A percentile compares a stretch with the other conserved stretches of the same genome.
Evolutionary conservation across 2,797 vertebrate genomes (phyloP).

Genomic region (Aphelocoma californica): DNA sequence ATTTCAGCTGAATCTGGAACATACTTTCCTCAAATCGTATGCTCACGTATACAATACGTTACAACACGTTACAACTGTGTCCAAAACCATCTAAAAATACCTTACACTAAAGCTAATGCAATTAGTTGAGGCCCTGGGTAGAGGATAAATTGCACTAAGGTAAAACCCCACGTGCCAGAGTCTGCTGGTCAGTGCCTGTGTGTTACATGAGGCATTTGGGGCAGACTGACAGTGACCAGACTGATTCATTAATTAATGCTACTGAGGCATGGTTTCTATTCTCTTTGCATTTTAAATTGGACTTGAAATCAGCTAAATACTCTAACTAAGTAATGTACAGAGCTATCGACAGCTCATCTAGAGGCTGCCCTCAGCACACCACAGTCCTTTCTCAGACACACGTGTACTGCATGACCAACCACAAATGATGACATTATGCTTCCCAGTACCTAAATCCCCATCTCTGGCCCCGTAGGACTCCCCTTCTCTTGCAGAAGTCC

Average conservation of each 20-base stretch:
- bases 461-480: neutral
- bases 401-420: neutral
- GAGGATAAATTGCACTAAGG: neutral
- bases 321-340: neutral
- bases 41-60: rapidly evolving
- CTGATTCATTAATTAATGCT: neutral
- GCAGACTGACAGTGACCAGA: neutral
- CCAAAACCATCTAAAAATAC: neutral
- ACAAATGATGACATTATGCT: neutral
- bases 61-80: rapidly evolving
- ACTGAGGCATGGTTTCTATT: neutral
- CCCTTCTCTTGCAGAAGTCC: neutral
- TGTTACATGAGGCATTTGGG: neutral
- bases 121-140: neutral
- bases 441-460: neutral
- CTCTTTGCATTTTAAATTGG: neutral
- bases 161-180: neutral
- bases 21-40: neutral
- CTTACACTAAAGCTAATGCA: neutral
- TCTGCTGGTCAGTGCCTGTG: neutral
- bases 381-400: neutral
- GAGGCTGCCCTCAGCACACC: neutral
- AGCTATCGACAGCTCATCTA: neutral
- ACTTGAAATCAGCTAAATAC: neutral
- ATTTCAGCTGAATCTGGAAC: neutral